These are phyloP conservation scores for Drepana falcataria DNA, from an alignment of 2,888 invertebrate genomes.

Conservation along the genomic window DNA sequence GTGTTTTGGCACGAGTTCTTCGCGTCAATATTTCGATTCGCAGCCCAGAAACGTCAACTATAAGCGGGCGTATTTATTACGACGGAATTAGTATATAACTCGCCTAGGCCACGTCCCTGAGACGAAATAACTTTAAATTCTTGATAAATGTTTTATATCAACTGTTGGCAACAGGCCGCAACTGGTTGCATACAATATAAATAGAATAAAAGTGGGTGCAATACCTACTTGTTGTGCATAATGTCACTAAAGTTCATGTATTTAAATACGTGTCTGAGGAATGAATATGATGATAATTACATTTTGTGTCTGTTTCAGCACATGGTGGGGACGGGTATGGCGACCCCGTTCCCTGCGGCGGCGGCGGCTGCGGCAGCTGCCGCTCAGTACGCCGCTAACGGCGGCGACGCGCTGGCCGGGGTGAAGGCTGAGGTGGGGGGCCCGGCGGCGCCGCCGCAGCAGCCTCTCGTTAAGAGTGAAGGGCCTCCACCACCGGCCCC, in stretches of 20 bases:
- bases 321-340: conserved; percentile 96
- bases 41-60: conserved; percentile 70
- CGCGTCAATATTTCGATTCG: conserved; percentile 70
- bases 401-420: conserved; percentile 74
- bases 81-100: conserved; percentile 58
- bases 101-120: conserved; percentile 51
- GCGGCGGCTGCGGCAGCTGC: conserved; percentile 81
- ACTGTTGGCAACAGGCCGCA: not conserved
- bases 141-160: conserved; percentile 31
- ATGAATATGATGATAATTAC: not conserved
- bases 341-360: conserved; percentile 84
- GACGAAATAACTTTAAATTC: conserved; percentile 37
- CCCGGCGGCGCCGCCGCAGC: conserved; percentile 57
- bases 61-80: conserved; percentile 64
- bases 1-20: conserved; percentile 62
- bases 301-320: conserved; percentile 82
- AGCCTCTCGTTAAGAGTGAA: conserved; percentile 74
- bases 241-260: too few relatives aligned
- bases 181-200: conserved; percentile 10
- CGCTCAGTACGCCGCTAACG: conserved; percentile 78
- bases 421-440: conserved; percentile 69
- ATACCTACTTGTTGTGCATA: too few relatives aligned
- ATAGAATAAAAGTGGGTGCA: not conserved
- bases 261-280: too few relatives aligned
- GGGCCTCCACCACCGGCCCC: conserved; percentile 69